phyloP scores from a whole-genome alignment of 2,888 invertebrate species.

The Hypsopygia costalis region DNA sequence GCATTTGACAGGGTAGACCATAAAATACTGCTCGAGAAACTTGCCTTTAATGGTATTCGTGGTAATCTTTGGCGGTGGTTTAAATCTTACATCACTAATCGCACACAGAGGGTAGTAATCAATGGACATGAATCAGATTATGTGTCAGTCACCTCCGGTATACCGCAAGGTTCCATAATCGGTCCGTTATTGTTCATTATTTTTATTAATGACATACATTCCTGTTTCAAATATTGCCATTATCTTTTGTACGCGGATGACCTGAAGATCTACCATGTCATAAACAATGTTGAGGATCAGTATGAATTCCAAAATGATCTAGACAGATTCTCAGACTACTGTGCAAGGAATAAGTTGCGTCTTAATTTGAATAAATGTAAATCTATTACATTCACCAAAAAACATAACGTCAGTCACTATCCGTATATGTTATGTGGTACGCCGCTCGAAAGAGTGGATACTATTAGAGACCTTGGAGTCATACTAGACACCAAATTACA shows the following conservation, averaged over 20 bases:
- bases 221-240: not conserved
- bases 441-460: not conserved
- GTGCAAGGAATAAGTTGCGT: too few relatives aligned
- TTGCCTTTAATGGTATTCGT: slow-evolving; percentile 15
- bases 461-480: slow-evolving; percentile 14
- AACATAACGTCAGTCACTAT: too few relatives aligned
- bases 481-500: slow-evolving; percentile 14
- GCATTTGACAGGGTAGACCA: slow-evolving; percentile 19
- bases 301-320: too few relatives aligned
- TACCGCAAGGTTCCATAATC: slow-evolving; percentile 18
- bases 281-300: too few relatives aligned
- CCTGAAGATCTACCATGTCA: too few relatives aligned
- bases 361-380: too few relatives aligned
- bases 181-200: slow-evolving; percentile 15
- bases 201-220: slow-evolving; percentile 5
- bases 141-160: slow-evolving; percentile 11
- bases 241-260: not conserved
- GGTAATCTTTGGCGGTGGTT: slow-evolving; percentile 12
- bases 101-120: slow-evolving; percentile 12
- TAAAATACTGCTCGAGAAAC: slow-evolving; percentile 11
- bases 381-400: too few relatives aligned
- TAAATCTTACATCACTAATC: slow-evolving; percentile 14
- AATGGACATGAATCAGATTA: slow-evolving; percentile 12
- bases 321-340: too few relatives aligned
- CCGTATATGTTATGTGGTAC: too few relatives aligned